Percentiles rank a stretch among this genome's conserved stretches.
Conservation (phyloP, 2,113 vertebrate genomes). For the Sapayoa aenigma region DNA sequence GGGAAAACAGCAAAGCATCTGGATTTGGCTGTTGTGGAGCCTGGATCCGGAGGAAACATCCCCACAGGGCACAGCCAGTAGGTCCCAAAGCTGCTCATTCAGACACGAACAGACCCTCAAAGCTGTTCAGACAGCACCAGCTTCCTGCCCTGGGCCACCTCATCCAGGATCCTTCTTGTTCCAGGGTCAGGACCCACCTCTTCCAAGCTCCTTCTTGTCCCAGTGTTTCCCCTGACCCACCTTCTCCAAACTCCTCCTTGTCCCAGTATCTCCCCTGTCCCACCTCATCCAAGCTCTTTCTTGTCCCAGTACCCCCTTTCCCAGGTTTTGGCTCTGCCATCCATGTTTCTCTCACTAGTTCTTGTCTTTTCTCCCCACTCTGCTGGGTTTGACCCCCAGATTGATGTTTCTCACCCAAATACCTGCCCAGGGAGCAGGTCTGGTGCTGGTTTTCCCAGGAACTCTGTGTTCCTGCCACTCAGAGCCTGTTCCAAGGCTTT, state of each 20-base stretch:
- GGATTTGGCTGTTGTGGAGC: background rate
- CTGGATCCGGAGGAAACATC: background rate
- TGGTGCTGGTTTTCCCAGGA: background rate
- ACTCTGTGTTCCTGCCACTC: background rate
- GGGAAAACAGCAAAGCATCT: background rate
- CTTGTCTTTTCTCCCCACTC: background rate
- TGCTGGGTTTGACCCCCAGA: background rate
- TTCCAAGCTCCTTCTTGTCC: background rate
- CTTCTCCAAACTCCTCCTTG: background rate
- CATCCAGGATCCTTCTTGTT: no score
- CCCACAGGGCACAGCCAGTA: background rate
- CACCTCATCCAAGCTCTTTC: background rate
- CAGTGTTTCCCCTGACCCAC: background rate
- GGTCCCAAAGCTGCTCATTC: background rate
- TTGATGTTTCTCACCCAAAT: background rate
- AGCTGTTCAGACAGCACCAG: background rate
- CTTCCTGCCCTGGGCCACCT: background rate
- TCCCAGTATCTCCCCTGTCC: no score
- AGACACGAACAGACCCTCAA: accelerated
- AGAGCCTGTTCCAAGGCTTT: background rate
- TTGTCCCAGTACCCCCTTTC: background rate
- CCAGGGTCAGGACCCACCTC: background rate
- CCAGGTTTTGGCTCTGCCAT: background rate
- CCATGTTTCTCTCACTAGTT: background rate
- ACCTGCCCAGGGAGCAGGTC: background rate